phyloP scores from a whole-genome alignment of 1,140 invertebrate species.

The Mycetomoellerius zeteki region DNA sequence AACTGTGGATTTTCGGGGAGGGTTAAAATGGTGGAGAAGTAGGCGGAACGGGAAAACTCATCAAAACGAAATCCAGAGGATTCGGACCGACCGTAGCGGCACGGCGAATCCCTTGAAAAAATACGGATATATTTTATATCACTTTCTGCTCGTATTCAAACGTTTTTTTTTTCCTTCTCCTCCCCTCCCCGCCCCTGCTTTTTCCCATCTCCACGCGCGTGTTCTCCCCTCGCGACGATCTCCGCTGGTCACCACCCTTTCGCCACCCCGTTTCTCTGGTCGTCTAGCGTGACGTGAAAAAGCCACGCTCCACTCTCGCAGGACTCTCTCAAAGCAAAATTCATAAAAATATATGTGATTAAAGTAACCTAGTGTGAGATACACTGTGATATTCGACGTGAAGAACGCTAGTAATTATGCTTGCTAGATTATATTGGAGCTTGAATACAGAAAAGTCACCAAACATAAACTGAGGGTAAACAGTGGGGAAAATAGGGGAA shows the following conservation, averaged over 20 bases:
- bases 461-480: neutral
- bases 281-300: neutral
- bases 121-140: slow-evolving; percentile 82
- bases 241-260: neutral
- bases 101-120: slow-evolving; percentile 79
- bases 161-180: slow-evolving; percentile 31
- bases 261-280: neutral
- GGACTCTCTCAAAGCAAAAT: slow-evolving; percentile 27
- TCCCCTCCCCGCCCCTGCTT: neutral
- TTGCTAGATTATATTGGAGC: neutral
- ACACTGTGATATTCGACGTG: slow-evolving; percentile 3
- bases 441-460: neutral
- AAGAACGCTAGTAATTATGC: slow-evolving; percentile 22
- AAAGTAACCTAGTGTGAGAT: slow-evolving; percentile 20
- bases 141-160: slow-evolving; percentile 70
- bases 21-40: slow-evolving; percentile 66
- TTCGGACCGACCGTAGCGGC: slow-evolving; percentile 62
- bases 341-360: slow-evolving; percentile 49
- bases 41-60: slow-evolving; percentile 77
- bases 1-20: slow-evolving; percentile 76
- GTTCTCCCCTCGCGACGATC: slow-evolving; percentile 11
- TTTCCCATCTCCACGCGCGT: neutral
- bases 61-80: slow-evolving; percentile 82
- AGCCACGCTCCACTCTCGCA: neutral
- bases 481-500: neutral